These are phyloP conservation scores for Lepidonotus clava DNA, from an alignment of 2,888 invertebrate species.

Conservation along the genomic window DNA sequence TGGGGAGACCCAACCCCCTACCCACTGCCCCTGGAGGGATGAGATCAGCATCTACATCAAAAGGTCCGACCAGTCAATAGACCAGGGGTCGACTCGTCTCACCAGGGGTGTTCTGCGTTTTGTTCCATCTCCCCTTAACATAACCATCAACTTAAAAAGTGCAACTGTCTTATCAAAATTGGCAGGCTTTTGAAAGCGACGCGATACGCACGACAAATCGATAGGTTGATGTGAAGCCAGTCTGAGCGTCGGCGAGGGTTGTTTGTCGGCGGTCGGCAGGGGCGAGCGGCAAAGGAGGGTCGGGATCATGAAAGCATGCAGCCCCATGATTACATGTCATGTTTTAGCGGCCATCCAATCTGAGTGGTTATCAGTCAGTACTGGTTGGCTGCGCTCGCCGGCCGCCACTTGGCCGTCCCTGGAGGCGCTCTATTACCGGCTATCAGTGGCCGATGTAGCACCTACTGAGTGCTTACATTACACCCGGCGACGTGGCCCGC, in stretches of 20 bases:
- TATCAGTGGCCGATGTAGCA: neutral
- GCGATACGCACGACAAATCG: no score
- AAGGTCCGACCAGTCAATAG: no score
- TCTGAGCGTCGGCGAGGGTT: no score
- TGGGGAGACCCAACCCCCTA: no score
- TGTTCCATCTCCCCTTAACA: neutral
- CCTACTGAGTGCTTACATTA: neutral
- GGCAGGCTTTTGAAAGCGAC: no score
- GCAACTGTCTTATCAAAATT: no score
- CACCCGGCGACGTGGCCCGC: neutral
- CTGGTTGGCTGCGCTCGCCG: slow-evolving; percentile 6
- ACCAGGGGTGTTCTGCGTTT: slow-evolving; percentile 1
- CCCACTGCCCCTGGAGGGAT: no score
- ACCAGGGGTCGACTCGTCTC: neutral
- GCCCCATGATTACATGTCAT: slow-evolving; percentile 20
- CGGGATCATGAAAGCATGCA: neutral
- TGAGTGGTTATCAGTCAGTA: slow-evolving; percentile 39
- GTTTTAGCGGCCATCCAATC: slow-evolving; percentile 21
- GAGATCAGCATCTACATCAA: no score
- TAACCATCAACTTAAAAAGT: no score
- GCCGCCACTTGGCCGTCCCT: neutral
- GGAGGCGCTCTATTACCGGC: slow-evolving; percentile 36
- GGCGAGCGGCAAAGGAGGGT: neutral
- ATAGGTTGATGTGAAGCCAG: no score
- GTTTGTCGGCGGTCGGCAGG: neutral